Conservation (phyloP, 2,888 invertebrate species). For the Catocala nupta region DNA sequence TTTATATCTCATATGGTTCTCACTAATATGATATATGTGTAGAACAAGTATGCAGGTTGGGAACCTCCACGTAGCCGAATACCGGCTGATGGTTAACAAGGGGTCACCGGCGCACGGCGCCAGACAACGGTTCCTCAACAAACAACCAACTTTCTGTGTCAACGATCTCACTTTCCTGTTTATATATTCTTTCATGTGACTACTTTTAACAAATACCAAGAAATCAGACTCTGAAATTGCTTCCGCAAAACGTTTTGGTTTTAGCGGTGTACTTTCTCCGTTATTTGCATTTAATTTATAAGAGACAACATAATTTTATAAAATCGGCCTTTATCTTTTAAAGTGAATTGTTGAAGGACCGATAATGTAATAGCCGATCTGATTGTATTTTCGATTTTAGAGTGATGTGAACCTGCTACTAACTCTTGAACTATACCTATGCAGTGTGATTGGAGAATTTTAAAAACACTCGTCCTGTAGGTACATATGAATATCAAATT, state of each 20-base stretch:
- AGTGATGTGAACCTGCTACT: too few relatives aligned
- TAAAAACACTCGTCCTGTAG: too few relatives aligned
- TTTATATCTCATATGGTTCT: too few relatives aligned
- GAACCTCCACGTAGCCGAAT: slow-evolving; percentile 61
- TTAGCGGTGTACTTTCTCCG: slow-evolving; percentile 51
- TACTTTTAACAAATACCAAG: slow-evolving; percentile 20
- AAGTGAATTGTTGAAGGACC: neutral
- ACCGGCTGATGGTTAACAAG: slow-evolving; percentile 55
- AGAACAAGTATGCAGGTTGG: slow-evolving; percentile 40
- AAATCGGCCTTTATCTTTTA: slow-evolving; percentile 22
- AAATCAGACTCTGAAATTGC: slow-evolving; percentile 41
- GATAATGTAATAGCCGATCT: neutral
- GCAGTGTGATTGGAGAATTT: too few relatives aligned
- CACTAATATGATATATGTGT: slow-evolving; percentile 16
- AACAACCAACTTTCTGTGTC: slow-evolving; percentile 52
- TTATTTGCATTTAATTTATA: slow-evolving; percentile 35
- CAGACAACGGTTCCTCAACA: slow-evolving; percentile 68
- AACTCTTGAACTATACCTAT: too few relatives aligned
- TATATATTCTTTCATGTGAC: slow-evolving; percentile 52
- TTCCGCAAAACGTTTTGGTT: slow-evolving; percentile 37
- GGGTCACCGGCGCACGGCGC: slow-evolving; percentile 54
- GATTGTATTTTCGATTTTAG: too few relatives aligned
- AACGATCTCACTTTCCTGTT: slow-evolving; percentile 52
- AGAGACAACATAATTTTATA: slow-evolving; percentile 19
- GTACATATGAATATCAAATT: too few relatives aligned